Conservation (phyloP, 2,888 invertebrate genomes). For the Athalia cordata region DNA sequence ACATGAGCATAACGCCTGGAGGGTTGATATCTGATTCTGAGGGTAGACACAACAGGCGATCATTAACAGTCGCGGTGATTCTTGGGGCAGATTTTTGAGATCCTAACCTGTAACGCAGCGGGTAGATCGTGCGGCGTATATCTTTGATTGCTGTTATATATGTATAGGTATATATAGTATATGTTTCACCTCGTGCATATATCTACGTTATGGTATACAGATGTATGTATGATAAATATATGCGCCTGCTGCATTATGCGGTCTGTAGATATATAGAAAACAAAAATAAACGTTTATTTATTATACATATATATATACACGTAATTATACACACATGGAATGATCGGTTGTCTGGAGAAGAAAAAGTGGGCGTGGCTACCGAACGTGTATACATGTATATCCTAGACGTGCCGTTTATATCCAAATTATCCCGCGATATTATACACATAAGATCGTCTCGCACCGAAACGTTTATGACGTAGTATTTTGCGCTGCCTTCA, state of each 20-base stretch:
- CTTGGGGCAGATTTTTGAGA: not conserved
- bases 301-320: slow-evolving; percentile 9
- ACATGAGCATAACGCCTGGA: not conserved
- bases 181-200: no score
- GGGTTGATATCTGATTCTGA: not conserved
- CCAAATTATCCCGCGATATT: not conserved
- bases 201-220: no score
- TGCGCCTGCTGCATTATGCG: no score
- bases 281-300: not conserved
- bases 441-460: not conserved
- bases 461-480: not conserved
- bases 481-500: no score
- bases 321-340: not conserved
- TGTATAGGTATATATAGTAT: not conserved
- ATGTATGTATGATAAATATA: no score
- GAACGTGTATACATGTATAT: slow-evolving; percentile 2
- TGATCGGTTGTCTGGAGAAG: slow-evolving; percentile 5
- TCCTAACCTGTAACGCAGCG: not conserved
- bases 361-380: slow-evolving; percentile 23
- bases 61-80: not conserved
- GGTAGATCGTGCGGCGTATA: not conserved
- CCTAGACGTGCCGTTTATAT: slow-evolving; percentile 12
- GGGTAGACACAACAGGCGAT: not conserved
- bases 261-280: no score
- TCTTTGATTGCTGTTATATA: not conserved